Percentiles rank a stretch among this genome's conserved stretches.
phyloP scores from a whole-genome alignment of 2,797 vertebrate species.

The Lagorchestes hirsutus region DNA sequence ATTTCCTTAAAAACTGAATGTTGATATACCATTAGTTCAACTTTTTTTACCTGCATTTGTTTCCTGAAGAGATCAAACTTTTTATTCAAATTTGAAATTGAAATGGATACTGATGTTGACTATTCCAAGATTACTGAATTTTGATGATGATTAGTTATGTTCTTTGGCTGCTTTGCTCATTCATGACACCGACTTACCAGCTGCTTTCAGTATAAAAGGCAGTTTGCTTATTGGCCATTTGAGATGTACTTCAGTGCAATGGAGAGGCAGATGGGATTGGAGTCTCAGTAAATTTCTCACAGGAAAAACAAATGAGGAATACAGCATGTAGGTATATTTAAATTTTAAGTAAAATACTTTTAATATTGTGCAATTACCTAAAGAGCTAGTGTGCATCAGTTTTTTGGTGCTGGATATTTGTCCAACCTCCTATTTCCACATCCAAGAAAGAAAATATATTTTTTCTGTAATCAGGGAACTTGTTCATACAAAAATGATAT shows the following conservation, averaged over 20 bases:
- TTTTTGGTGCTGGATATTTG: conserved; percentile 84
- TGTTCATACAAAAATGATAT: conserved; percentile 77
- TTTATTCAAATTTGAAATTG: conserved; percentile 73
- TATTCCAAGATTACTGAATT: conserved; percentile 60
- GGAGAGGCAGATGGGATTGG: conserved; percentile 63
- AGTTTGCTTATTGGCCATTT: conserved; percentile 49
- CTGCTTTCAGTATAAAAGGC: conserved; percentile 41
- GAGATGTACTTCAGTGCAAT: conserved; percentile 53
- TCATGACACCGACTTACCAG: conserved; percentile 63
- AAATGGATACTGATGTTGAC: conserved; percentile 75
- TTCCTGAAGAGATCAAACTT: conserved; percentile 73
- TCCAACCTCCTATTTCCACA: conserved; percentile 82
- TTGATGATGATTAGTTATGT: conserved; percentile 63
- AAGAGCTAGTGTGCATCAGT: conserved; percentile 83
- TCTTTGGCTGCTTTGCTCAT: conserved; percentile 65
- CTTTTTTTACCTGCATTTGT: conserved; percentile 63
- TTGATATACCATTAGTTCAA: conserved; percentile 75
- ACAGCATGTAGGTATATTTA: conserved; percentile 32
- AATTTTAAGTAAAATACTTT: conserved; percentile 81
- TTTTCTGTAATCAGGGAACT: conserved; percentile 77
- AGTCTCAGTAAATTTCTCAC: conserved; percentile 63
- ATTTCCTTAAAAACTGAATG: conserved; percentile 78
- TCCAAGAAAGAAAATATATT: conserved; percentile 79
- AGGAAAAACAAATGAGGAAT: conserved; percentile 49
- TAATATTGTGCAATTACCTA: conserved; percentile 80